Evolutionary conservation across 2,797 vertebrate genomes (phyloP).

Genomic region (Eurystomus glaucurus): DNA sequence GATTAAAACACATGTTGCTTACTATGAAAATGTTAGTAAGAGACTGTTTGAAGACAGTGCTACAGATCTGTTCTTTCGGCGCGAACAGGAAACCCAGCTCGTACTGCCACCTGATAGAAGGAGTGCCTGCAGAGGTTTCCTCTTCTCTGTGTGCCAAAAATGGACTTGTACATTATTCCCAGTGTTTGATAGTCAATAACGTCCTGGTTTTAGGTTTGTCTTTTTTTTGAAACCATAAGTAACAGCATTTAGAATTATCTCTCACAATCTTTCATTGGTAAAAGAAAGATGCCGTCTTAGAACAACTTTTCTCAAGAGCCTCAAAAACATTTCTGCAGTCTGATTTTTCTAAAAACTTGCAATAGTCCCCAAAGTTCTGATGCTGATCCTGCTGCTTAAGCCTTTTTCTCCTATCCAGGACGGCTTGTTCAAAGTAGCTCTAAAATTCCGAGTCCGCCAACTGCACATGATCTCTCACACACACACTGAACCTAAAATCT

Average conservation of each 20-base stretch:
- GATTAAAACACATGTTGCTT: neutral
- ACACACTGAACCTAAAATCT: neutral
- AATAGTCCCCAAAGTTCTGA: neutral
- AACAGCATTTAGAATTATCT: neutral
- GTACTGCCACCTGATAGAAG: neutral
- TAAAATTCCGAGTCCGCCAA: neutral
- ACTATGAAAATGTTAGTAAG: neutral
- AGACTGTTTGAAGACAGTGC: neutral
- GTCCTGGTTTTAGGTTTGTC: neutral
- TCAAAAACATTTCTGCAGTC: neutral
- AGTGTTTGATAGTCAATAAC: neutral
- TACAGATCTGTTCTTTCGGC: neutral
- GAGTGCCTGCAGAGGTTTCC: neutral
- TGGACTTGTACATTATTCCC: neutral
- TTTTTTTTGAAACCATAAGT: neutral
- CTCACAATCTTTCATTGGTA: neutral
- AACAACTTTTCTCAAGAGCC: neutral
- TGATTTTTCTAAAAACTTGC: neutral
- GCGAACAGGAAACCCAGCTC: neutral
- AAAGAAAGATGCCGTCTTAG: neutral
- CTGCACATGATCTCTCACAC: neutral
- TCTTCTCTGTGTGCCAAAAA: neutral
- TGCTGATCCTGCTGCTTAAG: neutral
- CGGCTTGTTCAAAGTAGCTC: neutral
- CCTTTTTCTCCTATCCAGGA: neutral